These are phyloP conservation scores for Pangasius djambal DNA, from an alignment of 2,797 vertebrate species.

Conservation along the genomic window DNA sequence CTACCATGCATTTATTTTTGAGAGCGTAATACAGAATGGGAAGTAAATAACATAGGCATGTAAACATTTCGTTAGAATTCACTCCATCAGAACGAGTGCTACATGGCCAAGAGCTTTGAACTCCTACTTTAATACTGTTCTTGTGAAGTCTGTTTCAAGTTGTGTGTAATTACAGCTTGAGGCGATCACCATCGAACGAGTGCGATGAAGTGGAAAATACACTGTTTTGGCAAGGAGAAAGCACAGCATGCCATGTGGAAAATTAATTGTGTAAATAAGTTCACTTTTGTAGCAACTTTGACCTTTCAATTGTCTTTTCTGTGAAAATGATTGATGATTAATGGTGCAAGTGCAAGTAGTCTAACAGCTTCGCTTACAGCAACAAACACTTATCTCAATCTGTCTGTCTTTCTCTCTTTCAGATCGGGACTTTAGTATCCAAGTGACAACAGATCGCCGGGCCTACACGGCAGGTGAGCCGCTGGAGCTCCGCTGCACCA, in stretches of 20 bases:
- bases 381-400: neutral
- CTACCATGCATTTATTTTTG: constrained; percentile 42
- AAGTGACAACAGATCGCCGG: constrained; percentile 92
- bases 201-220: constrained; percentile 57
- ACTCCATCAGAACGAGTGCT: constrained; percentile 15
- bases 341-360: neutral
- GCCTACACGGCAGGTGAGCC: constrained; percentile 90
- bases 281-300: constrained; percentile 58
- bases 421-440: constrained; percentile 96
- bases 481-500: constrained; percentile 91
- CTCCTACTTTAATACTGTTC: constrained; percentile 57
- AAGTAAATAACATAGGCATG: constrained; percentile 43
- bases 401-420: constrained; percentile 13
- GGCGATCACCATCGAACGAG: constrained; percentile 64
- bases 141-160: constrained; percentile 70
- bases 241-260: constrained; percentile 60
- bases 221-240: constrained; percentile 54
- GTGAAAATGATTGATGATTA: constrained; percentile 15
- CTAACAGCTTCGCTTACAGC: neutral
- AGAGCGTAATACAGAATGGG: constrained; percentile 30
- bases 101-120: constrained; percentile 29
- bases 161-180: constrained; percentile 71
- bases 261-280: constrained; percentile 70
- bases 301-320: neutral
- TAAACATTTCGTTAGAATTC: constrained; percentile 43